phyloP scores from a whole-genome alignment of 2,113 vertebrate genomes.

The Brachyistius frenatus region DNA sequence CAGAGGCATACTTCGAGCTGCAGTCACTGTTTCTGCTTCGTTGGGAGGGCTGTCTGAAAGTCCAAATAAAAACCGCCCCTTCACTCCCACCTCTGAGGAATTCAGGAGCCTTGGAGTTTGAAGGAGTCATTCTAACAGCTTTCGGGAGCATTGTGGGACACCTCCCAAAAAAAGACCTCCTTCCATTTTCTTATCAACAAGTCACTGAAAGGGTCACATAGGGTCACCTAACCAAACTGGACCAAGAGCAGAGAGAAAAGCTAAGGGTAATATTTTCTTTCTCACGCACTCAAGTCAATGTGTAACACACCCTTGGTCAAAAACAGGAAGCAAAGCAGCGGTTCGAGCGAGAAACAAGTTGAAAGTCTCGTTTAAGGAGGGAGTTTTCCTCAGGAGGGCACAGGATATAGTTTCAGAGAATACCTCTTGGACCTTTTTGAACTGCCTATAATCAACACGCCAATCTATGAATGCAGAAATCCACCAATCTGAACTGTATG shows the following conservation, averaged over 20 bases:
- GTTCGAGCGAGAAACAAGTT: conserved; percentile 29
- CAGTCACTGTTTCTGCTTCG: conserved; percentile 41
- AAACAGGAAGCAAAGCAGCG: conserved; percentile 63
- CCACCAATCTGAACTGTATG: conserved; percentile 53
- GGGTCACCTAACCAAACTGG: conserved; percentile 48
- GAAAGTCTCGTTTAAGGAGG: conserved; percentile 16
- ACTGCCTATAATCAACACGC: conserved; percentile 44
- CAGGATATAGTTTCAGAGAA: conserved; percentile 56
- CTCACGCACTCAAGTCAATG: conserved; percentile 22
- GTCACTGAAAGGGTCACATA: conserved; percentile 46
- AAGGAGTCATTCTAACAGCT: conserved; percentile 54
- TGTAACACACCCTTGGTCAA: conserved; percentile 27
- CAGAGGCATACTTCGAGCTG: conserved; percentile 39
- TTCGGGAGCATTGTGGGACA: conserved; percentile 41
- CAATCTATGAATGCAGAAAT: conserved; percentile 32
- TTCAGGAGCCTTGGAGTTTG: conserved; percentile 61
- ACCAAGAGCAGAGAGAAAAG: conserved; percentile 43
- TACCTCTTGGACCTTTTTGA: conserved; percentile 47
- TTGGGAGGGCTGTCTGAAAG: conserved; percentile 47
- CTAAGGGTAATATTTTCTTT: conserved; percentile 37
- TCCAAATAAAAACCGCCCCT: conserved; percentile 16
- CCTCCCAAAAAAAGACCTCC: conserved; percentile 47
- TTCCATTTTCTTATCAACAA: conserved; percentile 64
- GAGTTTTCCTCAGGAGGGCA: conserved; percentile 49
- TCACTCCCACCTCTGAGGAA: conserved; percentile 67